A percentile compares a stretch with the other conserved stretches of the same genome.
Evolutionary conservation across 2,888 invertebrate species (phyloP).

Genomic region (Sarcophaga caerulescens): DNA sequence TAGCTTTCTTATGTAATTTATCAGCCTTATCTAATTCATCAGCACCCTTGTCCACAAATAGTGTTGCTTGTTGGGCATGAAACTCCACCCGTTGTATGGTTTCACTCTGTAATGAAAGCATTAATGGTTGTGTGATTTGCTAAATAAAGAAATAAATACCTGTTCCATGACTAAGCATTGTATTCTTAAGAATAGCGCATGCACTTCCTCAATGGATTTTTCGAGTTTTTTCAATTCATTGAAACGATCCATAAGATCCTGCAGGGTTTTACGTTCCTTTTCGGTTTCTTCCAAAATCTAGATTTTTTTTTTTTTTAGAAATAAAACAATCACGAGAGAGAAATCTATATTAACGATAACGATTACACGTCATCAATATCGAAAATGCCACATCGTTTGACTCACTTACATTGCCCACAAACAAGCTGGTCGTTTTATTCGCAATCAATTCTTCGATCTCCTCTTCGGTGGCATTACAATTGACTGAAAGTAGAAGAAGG

Average conservation of each 20-base stretch:
- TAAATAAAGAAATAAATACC: constrained; percentile 64
- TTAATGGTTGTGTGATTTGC: no score
- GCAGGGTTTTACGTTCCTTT: constrained; percentile 78
- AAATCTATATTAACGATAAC: constrained; percentile 59
- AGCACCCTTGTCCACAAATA: constrained; percentile 79
- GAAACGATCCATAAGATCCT: constrained; percentile 80
- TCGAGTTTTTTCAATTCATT: constrained; percentile 80
- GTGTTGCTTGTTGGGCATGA: constrained; percentile 79
- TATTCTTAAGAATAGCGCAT: constrained; percentile 80
- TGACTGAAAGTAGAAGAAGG: constrained; percentile 74
- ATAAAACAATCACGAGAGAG: constrained; percentile 46
- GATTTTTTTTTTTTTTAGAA: constrained; percentile 18
- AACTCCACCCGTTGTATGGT: constrained; percentile 80
- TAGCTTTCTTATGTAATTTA: constrained; percentile 73
- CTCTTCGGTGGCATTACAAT: constrained; percentile 80
- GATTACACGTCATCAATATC: background rate
- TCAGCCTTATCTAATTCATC: constrained; percentile 76
- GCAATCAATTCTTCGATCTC: constrained; percentile 80
- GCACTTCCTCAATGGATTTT: constrained; percentile 80
- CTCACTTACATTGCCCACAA: constrained; percentile 80
- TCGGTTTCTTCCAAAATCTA: constrained; percentile 81
- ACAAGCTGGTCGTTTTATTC: constrained; percentile 80
- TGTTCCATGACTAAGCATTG: constrained; percentile 81
- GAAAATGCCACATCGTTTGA: constrained; percentile 3
- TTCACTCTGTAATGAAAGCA: constrained; percentile 73